Base-by-base conservation (phyloP, 1,140 invertebrate species). In the Solen grandis region DNA sequence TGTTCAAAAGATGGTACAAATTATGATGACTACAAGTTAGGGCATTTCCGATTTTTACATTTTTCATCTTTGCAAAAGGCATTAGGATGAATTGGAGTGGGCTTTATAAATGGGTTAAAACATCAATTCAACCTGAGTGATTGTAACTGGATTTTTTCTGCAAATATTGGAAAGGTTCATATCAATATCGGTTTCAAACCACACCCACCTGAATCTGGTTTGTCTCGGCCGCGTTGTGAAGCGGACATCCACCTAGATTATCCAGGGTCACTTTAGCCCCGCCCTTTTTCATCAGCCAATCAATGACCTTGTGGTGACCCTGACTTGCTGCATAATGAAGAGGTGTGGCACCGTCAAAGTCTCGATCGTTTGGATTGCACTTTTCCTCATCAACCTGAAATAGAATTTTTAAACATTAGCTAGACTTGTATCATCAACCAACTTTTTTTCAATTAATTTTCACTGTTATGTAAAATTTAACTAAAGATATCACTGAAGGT, bases 201-300 rank as follows among this genome's bases (percentile, higher is more conserved):
- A 5, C 25, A 89, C 93, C 93, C 91, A 97, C 96, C 94, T 97
- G 95, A 81, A 96, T 94, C 87, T 97, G 96, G 88, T 97, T 96
- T 87, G 97, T 96, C 88, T 97, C 96, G 27, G 96, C 96, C 0
- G 96, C 97, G 90, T 97, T 96, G 88, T 97, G 96, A 31, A 97
- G 95, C 0, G 96, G 96, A 87, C 95, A 96, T 89, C 97, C 97
- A 57, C 96, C 96, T 84, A 95, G 95, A 87, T 96, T 95, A 90
- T 98, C 97, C 50, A 96, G 91, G 2, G 95, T 94, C 25, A 97
- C 93, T 41, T 69, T 85, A 78, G 95, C 93, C 5, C 96, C 96
- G 0, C 96, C 93, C 87, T 96, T 95, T 79, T 95, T 94, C 22
- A 98, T 92, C 82, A 98, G 92, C 96, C 96, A 97, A 70, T 95